These are phyloP conservation scores for Cenopis cana DNA, from an alignment of 2,888 invertebrate species.

Conservation along the genomic window DNA sequence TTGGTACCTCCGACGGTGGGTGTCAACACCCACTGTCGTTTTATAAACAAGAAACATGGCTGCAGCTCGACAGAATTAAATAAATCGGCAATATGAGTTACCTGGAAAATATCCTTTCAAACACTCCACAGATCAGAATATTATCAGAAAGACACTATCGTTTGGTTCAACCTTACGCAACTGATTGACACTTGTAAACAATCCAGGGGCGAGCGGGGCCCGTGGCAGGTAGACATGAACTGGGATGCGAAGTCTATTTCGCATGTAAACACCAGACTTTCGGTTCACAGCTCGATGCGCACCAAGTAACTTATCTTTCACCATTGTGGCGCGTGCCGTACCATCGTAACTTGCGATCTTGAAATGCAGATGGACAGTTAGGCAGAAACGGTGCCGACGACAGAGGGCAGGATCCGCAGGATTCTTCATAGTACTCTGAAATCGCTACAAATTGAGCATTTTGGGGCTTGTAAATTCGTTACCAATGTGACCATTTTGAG, in stretches of 20 bases:
- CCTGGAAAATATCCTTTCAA: constrained; percentile 30
- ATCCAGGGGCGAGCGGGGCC: constrained; percentile 67
- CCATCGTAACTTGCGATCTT: constrained; percentile 59
- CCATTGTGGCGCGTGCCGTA: constrained; percentile 82
- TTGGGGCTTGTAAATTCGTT: too few species aligned
- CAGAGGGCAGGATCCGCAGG: too few species aligned
- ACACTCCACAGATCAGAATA: constrained; percentile 46
- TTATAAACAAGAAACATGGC: neutral
- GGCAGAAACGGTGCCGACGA: constrained; percentile 46
- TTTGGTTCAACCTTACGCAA: constrained; percentile 48
- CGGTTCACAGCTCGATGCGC: constrained; percentile 84
- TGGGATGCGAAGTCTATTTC: constrained; percentile 76
- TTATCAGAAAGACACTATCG: constrained; percentile 43
- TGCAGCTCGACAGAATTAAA: neutral
- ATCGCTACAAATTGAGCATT: too few species aligned
- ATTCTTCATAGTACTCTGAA: too few species aligned
- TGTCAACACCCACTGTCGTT: too few species aligned
- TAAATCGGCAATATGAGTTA: neutral
- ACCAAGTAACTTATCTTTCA: constrained; percentile 84
- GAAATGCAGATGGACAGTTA: constrained; percentile 61
- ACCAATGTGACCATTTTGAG: too few species aligned
- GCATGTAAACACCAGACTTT: constrained; percentile 84
- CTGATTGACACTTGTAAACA: constrained; percentile 48
- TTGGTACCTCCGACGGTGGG: neutral
- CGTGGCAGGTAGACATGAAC: constrained; percentile 73